Evolutionary conservation across 2,888 invertebrate species (phyloP).

Genomic region (Perithous albicinctus): DNA sequence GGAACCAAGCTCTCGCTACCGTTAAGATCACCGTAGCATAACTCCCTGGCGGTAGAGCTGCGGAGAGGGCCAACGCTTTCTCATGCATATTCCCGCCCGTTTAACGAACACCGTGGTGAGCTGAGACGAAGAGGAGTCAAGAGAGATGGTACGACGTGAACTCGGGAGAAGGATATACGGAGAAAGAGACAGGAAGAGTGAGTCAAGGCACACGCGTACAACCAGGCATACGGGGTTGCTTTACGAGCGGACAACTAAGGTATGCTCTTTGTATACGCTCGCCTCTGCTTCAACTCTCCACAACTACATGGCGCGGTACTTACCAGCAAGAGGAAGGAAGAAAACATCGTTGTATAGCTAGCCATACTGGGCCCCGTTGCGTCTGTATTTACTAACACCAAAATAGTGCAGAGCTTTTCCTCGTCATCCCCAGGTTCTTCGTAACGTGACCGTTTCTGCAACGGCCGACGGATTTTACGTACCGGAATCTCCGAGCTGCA

Average conservation of each 20-base stretch:
- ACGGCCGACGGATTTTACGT: slow-evolving; percentile 78
- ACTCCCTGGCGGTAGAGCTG: slow-evolving; percentile 72
- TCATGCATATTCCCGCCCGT: slow-evolving; percentile 83
- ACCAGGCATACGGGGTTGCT: slow-evolving; percentile 83
- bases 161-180: slow-evolving; percentile 68
- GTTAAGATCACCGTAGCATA: slow-evolving; percentile 82
- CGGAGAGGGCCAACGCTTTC: slow-evolving; percentile 67
- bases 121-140: slow-evolving; percentile 66
- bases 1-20: slow-evolving; percentile 66
- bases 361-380: slow-evolving; percentile 3
- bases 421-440: slow-evolving; percentile 71
- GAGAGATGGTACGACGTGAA: slow-evolving; percentile 33
- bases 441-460: slow-evolving; percentile 75
- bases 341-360: slow-evolving; percentile 52
- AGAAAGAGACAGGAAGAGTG: slow-evolving; percentile 64
- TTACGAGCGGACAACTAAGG: slow-evolving; percentile 85
- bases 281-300: slow-evolving; percentile 58
- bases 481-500: slow-evolving; percentile 69
- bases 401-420: slow-evolving; percentile 70
- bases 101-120: slow-evolving; percentile 73
- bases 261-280: slow-evolving; percentile 78
- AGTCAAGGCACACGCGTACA: slow-evolving; percentile 74
- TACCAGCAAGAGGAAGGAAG: slow-evolving; percentile 63
- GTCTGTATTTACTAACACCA: slow-evolving; percentile 13
- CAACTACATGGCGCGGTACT: slow-evolving; percentile 37